Percentiles rank a stretch among this genome's conserved stretches.
Evolutionary conservation across 1,140 invertebrate genomes (phyloP).

Genomic region (Micrasema longulum): DNA sequence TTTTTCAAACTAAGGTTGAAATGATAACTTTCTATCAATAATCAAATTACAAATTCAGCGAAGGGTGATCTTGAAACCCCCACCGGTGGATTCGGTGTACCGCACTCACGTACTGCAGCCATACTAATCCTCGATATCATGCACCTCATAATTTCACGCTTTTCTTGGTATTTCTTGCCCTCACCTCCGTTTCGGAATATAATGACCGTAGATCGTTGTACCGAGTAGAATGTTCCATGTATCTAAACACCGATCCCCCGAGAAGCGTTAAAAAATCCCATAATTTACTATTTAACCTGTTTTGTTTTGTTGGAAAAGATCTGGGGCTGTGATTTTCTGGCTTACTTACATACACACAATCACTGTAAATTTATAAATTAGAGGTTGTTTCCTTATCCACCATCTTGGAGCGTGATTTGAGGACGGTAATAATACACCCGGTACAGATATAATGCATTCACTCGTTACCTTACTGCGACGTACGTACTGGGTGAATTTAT

Average conservation of each 20-base stretch:
- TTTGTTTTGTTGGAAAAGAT: constrained; percentile 17
- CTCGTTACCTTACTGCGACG: background rate
- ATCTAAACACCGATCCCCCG: constrained; percentile 14
- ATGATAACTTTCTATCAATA: no score
- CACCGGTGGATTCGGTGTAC: constrained; percentile 20
- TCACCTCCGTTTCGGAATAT: constrained; percentile 5
- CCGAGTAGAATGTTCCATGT: background rate
- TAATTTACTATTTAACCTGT: constrained; percentile 32
- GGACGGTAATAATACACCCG: constrained; percentile 8
- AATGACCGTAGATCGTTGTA: background rate
- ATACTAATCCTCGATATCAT: constrained; percentile 26
- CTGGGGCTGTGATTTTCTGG: constrained; percentile 20
- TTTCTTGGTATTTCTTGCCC: constrained; percentile 31
- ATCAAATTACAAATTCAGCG: no score
- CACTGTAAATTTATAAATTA: constrained; percentile 27
- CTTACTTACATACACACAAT: constrained; percentile 1
- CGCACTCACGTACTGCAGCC: constrained; percentile 22
- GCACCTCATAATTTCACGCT: constrained; percentile 37
- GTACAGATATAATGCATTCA: background rate
- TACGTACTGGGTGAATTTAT: background rate
- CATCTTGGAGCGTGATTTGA: background rate
- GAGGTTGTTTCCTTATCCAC: constrained; percentile 8
- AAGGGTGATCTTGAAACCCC: background rate
- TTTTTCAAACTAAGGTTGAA: no score
- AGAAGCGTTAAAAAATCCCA: constrained; percentile 16